Evolutionary conservation across 2,888 invertebrate species (phyloP), one percentile per base, ranked within the genome.

Genomic region (Xanthorhoe designata): DNA sequence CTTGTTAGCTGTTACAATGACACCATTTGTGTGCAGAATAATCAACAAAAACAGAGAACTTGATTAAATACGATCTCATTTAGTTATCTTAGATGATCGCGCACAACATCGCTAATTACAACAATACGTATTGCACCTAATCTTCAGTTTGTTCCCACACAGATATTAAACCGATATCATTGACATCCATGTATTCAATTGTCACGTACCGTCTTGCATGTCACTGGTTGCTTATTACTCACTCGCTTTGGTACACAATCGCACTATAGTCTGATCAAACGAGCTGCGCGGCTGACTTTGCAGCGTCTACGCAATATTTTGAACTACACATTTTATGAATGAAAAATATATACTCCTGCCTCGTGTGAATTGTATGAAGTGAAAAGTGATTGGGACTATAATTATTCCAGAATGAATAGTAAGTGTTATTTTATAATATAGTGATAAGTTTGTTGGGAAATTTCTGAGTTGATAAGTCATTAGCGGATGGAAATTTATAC

Each of bases 321-420:
- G 13, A 42, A 13, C 2, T 42, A 13, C 38, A 42, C 13, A 5
- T 38, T 47, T n/a, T 47, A 17, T 15, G 15, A 5, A 8, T 15
- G 8, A 47, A 47, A 15, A 13, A 15, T 47, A 17, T 7, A 32
- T 1, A 32, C 6, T 32, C 15, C 15, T 8, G 17, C 7, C 6
- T 47, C 13, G 10, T 56, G 56, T 56, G 42, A 7, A 42, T 50
- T 19, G 35, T 29, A 49, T 50, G 51, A 35, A 32, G 66, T 62
- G 55, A 42, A 10, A 50, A 58, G 57, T 68, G 64, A 55, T 45
- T 51, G 53, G 55, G 24, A 55, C 19, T 59, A n/a, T n/a, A n/a
- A n/a, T n/a, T n/a, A 55, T 58, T 66, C 61, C 62, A 74, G 64
- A 54, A 77, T 77, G 77, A 77, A 75, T 70, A 74, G 77, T 77